phyloP scores from a whole-genome alignment of 2,113 vertebrate genomes.

The Formicarius rufipectus region DNA sequence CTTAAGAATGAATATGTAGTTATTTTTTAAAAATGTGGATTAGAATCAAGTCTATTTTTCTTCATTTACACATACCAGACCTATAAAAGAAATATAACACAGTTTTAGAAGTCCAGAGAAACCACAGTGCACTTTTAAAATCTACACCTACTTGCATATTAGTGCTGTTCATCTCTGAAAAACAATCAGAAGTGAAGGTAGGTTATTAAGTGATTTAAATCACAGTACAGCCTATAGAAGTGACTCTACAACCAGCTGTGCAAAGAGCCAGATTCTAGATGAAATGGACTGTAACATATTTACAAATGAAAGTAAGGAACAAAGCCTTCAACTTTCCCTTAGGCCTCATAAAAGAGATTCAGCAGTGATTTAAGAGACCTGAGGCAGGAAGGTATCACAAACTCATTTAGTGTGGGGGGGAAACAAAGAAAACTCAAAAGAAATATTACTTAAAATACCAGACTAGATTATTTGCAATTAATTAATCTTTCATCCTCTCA shows the following conservation, averaged over 20 bases:
- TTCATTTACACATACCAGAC: not conserved
- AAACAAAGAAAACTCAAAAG: too few species aligned
- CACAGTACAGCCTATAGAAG: constrained; percentile 18
- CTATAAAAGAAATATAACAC: not conserved
- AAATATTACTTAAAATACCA: not conserved
- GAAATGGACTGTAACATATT: constrained; percentile 48
- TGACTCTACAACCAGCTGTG: constrained; percentile 33
- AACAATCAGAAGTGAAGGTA: not conserved
- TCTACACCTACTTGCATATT: not conserved
- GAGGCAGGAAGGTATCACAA: not conserved
- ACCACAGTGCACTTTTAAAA: not conserved
- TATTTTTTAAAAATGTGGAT: not conserved
- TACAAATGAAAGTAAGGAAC: constrained; percentile 61
- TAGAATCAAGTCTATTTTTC: not conserved
- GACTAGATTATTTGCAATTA: not conserved
- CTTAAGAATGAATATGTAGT: not conserved
- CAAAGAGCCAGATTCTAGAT: constrained; percentile 27
- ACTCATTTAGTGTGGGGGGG: not conserved
- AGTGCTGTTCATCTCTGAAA: not conserved
- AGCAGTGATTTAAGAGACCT: constrained; percentile 48
- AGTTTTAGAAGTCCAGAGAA: not conserved
- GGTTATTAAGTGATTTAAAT: constrained; percentile 60
- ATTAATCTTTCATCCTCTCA: not conserved
- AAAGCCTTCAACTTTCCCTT: constrained; percentile 50
- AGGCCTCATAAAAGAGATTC: constrained; percentile 47